Evolutionary conservation across 2,888 invertebrate genomes (phyloP), one percentile per base, ranked within the genome.

Genomic region (Epistrophe grossulariae): DNA sequence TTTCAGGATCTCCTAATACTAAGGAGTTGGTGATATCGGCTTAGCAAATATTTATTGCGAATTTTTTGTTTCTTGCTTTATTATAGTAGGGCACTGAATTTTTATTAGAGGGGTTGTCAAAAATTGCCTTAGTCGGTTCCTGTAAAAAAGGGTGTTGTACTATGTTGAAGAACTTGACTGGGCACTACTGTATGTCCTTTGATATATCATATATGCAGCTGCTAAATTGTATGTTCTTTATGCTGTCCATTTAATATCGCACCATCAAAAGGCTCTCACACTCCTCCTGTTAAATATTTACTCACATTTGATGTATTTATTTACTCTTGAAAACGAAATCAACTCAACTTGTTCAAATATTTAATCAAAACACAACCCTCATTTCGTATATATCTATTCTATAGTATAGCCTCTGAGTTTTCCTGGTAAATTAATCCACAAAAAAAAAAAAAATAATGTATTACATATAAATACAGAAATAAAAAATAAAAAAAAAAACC

Each of bases 321-420:
- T 68, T 68, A 35, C 35, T 50, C 7, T 70, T 35, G 35, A 17
- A 70, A 70, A 70, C 11, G 8, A 55, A 70, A 70, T 70, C 52
- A 70, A 70, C 70, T 43, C 70, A 38, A 38, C 40, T 28, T 55
- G 52, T 70, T 13, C 55, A 70, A 70, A 70, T 70, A 70, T 70
- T 70, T 70, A 70, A 70, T 70, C 52, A 50, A 68, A 66, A 70
- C 24, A 40, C 40, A 55, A 55, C n/a, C 52, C 70, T 17, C 24
- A 7, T 40, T 40, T 62, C 24, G 52, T 19, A 19, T 11, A 31
- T 28, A 52, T 13, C 6, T 52, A 4, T 3, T 24, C 1, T 24
- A 24, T 24, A 3, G 24, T 3, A 1, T 31, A 55, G 52, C 40
- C 31, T 31, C n/a, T 10, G 52, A 55, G 55, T 15, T 55, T 55